Base-by-base conservation (phyloP, 2,888 invertebrate genomes). In the Vesta saturnalis region DNA sequence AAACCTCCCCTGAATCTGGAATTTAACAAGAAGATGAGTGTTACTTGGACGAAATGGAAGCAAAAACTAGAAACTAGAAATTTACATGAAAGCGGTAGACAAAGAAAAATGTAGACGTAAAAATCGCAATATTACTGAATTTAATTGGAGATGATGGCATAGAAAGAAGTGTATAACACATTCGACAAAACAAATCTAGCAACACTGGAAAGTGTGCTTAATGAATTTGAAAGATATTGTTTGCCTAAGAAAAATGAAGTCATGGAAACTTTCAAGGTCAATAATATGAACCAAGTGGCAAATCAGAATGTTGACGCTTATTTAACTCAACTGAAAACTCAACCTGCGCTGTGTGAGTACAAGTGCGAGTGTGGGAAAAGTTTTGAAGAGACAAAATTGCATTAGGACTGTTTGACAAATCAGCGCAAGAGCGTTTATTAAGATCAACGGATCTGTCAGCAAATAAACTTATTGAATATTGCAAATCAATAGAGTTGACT, bases 81-180 rank as follows among this genome's bases (percentile, higher is more conserved):
- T 49, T 49, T 16, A 49, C 5, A 18, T 49, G 49, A 18, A 49
- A 49, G 18, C 15, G 4, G 8, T 10, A 16, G 14, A 6, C 14
- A 49, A 49, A 49, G 15, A 18, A 16, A 16, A 49, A n/a, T 6
- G 49, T 6, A 49, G 18, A 49, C 1, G 18, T 49, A 49, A 49
- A 49, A 49, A 49, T 49, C 15, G 49, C 49, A 5, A 49, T 49
- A 18, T 18, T 49, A 49, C 18, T 49, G 3, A 49, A 49, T 15
- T 18, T 49, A 49, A 49, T 49, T 15, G 49, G 49, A 49, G 49
- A 49, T 49, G 18, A 16, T 3, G 49, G 12, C 1, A 15, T 49
- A n/a, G 49, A 49, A 49, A 49, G n/a, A n/a, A n/a, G n/a, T 18
- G 8, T 15, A 15, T 18, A 18, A 49, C 15, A 49, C 49, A 16